Conservation (phyloP, 1,140 invertebrate genomes). For the Bombus superbus region DNA sequence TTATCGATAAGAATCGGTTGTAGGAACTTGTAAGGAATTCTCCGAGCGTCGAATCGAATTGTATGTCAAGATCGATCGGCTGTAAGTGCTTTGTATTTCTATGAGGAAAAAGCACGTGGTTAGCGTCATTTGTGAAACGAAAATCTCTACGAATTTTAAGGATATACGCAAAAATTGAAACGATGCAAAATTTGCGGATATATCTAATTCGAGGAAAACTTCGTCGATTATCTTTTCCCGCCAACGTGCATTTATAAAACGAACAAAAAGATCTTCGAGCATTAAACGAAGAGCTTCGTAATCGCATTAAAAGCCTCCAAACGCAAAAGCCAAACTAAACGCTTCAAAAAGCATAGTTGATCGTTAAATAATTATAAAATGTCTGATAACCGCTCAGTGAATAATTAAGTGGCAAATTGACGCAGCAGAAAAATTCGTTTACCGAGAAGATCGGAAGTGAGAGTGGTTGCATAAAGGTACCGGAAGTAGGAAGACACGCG, state of each 20-base stretch:
- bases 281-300: too few relatives aligned
- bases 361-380: neutral
- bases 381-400: too few relatives aligned
- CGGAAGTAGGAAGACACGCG: constrained; percentile 29
- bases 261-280: too few relatives aligned
- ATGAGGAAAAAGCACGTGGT: neutral
- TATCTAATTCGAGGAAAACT: too few relatives aligned
- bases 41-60: neutral
- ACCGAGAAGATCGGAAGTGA: constrained; percentile 27
- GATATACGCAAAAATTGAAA: neutral
- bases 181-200: neutral
- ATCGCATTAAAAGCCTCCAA: neutral
- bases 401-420: too few relatives aligned
- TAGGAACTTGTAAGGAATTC: neutral
- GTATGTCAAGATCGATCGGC: neutral
- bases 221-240: too few relatives aligned
- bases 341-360: neutral
- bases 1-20: neutral
- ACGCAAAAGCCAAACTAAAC: neutral
- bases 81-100: neutral
- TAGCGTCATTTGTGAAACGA: neutral
- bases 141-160: neutral
- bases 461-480: constrained; percentile 43
- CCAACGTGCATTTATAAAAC: too few relatives aligned
- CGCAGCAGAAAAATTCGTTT: neutral